Base-by-base conservation (phyloP, 2,797 vertebrate genomes). In the Rhabdophis nuchalis region DNA sequence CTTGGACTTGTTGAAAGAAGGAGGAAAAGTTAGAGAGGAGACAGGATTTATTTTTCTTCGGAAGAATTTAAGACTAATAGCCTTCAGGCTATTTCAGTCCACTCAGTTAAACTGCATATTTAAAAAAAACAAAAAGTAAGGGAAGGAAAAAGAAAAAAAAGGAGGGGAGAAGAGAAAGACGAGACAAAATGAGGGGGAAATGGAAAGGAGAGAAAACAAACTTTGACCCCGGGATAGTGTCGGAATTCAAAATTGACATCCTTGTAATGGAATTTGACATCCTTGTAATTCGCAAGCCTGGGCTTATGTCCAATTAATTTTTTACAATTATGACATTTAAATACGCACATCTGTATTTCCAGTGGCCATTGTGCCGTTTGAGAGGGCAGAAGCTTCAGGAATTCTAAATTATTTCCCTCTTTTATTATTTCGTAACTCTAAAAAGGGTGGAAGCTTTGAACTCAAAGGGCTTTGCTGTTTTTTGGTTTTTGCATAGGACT, bases 11-110 rank as follows among this genome's bases (percentile, higher is more conserved):
- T 95, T 95, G 95, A 95, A 94, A 94, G 88, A 91, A 93, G 95
- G 53, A 94, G 94, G 91, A 61, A 93, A 94, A 94, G 92, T 93
- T 92, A 92, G 96, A 94, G 56, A 41, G 50, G 95, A 92, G 94
- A 93, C 36, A 60, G 94, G 94, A 97, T 97, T 98, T 98, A 98
- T 98, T 98, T 98, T 97, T 97, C 96, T 97, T 97, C 95, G 96
- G 96, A 96, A 97, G 97, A 97, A 97, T 98, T 97, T 97, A 96
- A 96, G 96, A 97, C 95, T 96, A 97, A 97, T 96, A 97, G 96
- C 97, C 97, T 96, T 95, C 95, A 96, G 97, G 96, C 97, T 95
- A 95, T 96, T 97, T 96, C 96, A 96, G 92, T 16, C 96, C 95
- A 96, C 97, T 96, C 96, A 96, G 96, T 97, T 97, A 97, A 96